A percentile compares a stretch with the other conserved stretches of the same genome.
These are phyloP conservation scores for Yponomeuta malinellus DNA, from an alignment of 2,888 invertebrate genomes.

Conservation along the genomic window DNA sequence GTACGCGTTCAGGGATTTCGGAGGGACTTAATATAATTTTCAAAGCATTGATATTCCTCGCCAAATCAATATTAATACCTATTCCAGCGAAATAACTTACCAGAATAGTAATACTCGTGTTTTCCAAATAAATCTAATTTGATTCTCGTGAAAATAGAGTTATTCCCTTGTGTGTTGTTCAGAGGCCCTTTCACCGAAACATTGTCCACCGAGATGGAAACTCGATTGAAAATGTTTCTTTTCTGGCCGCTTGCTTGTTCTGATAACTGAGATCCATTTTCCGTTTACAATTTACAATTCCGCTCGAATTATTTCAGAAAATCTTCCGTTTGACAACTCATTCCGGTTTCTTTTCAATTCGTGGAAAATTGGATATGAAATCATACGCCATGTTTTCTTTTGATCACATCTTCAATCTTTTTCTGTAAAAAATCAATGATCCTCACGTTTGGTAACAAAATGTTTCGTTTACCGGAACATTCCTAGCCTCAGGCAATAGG, in stretches of 20 bases:
- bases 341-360: neutral
- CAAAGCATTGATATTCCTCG: too few relatives aligned
- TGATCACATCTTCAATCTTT: neutral
- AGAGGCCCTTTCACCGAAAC: neutral
- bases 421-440: neutral
- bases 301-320: neutral
- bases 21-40: too few relatives aligned
- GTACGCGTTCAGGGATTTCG: too few relatives aligned
- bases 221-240: neutral
- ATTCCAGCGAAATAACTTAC: too few relatives aligned
- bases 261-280: neutral
- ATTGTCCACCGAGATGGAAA: neutral
- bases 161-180: neutral
- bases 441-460: too few relatives aligned
- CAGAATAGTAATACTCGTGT: too few relatives aligned
- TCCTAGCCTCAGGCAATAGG: too few relatives aligned
- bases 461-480: too few relatives aligned
- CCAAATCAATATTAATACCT: too few relatives aligned
- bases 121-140: neutral
- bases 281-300: neutral
- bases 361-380: neutral
- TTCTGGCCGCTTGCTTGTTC: neutral
- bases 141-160: neutral
- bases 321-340: neutral
- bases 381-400: neutral